Conservation (phyloP, 1,140 invertebrate species). For the Himalopsyche phryganea region DNA sequence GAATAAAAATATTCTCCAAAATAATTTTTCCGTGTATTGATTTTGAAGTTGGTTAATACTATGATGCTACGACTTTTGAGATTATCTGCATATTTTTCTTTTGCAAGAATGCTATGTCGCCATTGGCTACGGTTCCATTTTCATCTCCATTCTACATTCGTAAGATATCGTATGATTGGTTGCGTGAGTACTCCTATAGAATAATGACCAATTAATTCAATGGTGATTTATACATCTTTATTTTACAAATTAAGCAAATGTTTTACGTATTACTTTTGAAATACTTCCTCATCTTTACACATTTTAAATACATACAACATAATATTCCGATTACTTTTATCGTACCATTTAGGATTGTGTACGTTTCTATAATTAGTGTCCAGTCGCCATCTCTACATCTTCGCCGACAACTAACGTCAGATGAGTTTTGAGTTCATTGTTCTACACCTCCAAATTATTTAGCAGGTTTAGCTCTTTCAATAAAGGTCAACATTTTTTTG, state of each 20-base stretch:
- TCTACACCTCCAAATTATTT: slow-evolving; percentile 4
- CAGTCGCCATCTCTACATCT: slow-evolving; percentile 26
- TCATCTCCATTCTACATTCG: slow-evolving; percentile 51
- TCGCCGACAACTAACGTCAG: slow-evolving; percentile 21
- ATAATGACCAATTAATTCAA: slow-evolving; percentile 1
- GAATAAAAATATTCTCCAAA: no score
- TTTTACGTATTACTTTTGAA: no score
- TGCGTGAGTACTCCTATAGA: slow-evolving; percentile 41
- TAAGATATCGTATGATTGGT: slow-evolving; percentile 64
- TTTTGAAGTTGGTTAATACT: no score
- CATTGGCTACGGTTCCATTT: slow-evolving; percentile 48
- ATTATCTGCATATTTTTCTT: no score
- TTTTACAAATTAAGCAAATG: no score
- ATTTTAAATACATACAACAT: no score
- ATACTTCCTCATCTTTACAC: no score
- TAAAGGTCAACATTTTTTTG: not conserved
- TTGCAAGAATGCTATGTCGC: slow-evolving; percentile 45
- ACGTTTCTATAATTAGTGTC: slow-evolving; percentile 26
- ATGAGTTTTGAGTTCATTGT: slow-evolving; percentile 28
- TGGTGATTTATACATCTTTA: not conserved
- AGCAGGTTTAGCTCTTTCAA: not conserved
- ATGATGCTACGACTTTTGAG: no score
- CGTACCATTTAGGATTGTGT: slow-evolving; percentile 9
- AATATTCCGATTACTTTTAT: no score
- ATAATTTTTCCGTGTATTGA: no score